Evolutionary conservation across 2,888 invertebrate species (phyloP), one percentile per base, ranked within the genome.

Genomic region (Leptinotarsa rubiginosa): DNA sequence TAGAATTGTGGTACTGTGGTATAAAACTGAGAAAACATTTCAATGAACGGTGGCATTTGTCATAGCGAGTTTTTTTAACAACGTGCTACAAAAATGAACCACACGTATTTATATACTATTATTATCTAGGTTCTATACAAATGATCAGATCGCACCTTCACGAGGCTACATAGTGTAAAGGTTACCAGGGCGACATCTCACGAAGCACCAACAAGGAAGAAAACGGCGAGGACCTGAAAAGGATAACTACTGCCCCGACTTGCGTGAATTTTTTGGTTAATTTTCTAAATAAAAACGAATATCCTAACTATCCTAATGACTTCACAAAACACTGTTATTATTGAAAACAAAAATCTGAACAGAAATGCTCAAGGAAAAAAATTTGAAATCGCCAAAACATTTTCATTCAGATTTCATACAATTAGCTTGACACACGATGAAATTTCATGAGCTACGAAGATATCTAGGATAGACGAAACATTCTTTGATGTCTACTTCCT

Each of bases 211-310:
- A 83, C 81, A 83, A 84, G 86, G 84, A 80, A 84, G 85, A 81
- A 81, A 83, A 82, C 85, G 83, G 83, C 83, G 83, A 83, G 84
- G 84, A 87, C 87, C 87, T 88, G 87, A 85, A 88, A 88, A 86
- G 84, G 84, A 86, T 83, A 84, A 87, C 87, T 87, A 86, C 86
- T 87, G 86, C 87, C 87, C 86, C 86, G 86, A 86, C 84, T 85
- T 85, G 83, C 83, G 80, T 83, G 83, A 81, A 81, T 83, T 77
- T 81, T 73, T 80, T 78, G 70, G 69, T 72, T 77, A 76, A 79
- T 69, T 65, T 18, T 69, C 73, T 65, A 73, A 20, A 54, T 47
- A 65, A 72, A 50, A 62, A 20, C 62, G 56, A 56, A 67, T 22
- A 56, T 64, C 75, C 75, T 75, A 75, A 31, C 75, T 75, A 75